Conservation (phyloP, 2,113 vertebrate genomes). For the Hydrochoerus hydrochaeris region DNA sequence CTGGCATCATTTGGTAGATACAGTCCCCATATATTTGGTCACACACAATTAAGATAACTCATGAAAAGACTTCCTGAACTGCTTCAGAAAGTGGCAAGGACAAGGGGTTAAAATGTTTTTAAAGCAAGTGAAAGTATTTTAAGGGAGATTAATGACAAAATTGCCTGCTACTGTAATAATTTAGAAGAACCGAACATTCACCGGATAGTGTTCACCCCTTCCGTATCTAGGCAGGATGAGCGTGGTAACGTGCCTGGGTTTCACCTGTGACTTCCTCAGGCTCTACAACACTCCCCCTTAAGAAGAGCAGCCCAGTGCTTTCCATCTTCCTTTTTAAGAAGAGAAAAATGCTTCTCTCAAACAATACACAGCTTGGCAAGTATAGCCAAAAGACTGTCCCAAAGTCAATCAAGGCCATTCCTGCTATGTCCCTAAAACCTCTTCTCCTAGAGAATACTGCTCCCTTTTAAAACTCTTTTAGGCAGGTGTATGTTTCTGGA, state of each 20-base stretch:
- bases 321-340: neutral
- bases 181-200: neutral
- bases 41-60: neutral
- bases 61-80: neutral
- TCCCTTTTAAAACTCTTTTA: neutral
- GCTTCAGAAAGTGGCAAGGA: neutral
- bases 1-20: no score
- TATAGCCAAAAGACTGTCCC: neutral
- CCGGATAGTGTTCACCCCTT: neutral
- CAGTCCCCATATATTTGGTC: neutral
- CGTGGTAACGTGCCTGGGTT: neutral
- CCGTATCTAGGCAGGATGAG: constrained; percentile 34
- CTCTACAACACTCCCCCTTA: neutral
- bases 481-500: neutral
- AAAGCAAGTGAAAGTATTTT: neutral
- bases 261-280: neutral
- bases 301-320: neutral
- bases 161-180: neutral
- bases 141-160: neutral
- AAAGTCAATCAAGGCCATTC: neutral
- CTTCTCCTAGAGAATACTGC: no score
- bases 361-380: neutral
- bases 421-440: neutral
- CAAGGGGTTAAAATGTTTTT: neutral
- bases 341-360: neutral